Evolutionary conservation across 2,888 invertebrate species (phyloP), one percentile per base, ranked within the genome.

Genomic region (Venusia cambrica): DNA sequence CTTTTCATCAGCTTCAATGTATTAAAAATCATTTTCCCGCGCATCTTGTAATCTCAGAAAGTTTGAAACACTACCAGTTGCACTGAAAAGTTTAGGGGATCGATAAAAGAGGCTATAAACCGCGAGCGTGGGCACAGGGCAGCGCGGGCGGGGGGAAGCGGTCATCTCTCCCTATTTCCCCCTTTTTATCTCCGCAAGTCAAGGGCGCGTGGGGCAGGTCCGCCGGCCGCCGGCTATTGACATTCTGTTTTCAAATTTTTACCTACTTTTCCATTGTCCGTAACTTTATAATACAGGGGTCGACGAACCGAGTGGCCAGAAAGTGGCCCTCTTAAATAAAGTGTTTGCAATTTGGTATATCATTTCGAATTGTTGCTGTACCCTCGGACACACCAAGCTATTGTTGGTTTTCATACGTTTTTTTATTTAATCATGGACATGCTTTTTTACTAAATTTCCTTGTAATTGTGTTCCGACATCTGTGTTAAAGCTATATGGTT

Each of bases 121-220:
- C 73, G 62, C 69, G 57, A 58, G 56, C 63, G 62, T 70, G 72
- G 73, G 65, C 70, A 71, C 70, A 63, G 71, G 72, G 64, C 70
- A 65, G 63, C 53, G 54, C 43, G 52, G 54, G 63, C 53, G 54
- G 44, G 52, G 54, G 58, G 62, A 55, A 76, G 57, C 76, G 83
- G 81, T 83, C 81, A 83, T 77, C 77, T 78, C 80, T 73, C 76
- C 43, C 49, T 34, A 26, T 35, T 35, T 19, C 40, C 44, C 50
- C 75, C 74, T 78, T 77, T 79, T 81, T 81, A 83, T 83, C 85
- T 77, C 66, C 72, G 64, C 81, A 84, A 85, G 79, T 80, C 84
- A 85, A 83, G 85, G 85, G 81, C 84, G 81, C 78, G 78, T 87
- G 84, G 76, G 85, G 85, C 81, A 85, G 85, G 85, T 85, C 75